Evolutionary conservation across 2,888 invertebrate genomes (phyloP), one percentile per base, ranked within the genome.

Genomic region (Megalurothrips usitatus): DNA sequence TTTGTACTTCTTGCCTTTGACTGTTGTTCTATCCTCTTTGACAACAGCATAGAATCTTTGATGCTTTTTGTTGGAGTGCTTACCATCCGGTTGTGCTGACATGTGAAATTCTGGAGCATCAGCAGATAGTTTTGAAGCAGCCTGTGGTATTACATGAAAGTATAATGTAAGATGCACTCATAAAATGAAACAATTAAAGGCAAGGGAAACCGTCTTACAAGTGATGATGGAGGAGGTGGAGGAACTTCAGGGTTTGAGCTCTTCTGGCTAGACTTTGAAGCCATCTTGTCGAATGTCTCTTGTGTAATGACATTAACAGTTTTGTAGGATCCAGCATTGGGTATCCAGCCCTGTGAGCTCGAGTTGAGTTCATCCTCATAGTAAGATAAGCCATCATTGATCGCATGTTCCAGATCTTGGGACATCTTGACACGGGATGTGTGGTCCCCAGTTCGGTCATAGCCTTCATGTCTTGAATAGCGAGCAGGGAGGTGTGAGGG

Each of bases 381-480:
- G 85, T 96, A 95, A 86, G 92, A 93, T 28, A 99, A 90, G n/a
- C 99, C 99, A 87, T 99, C 97, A 84, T 98, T 97, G 84, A 99
- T 99, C 78, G 96, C 94, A 89, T 97, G 94, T 84, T 95, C 97
- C 84, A 98, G 89, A 86, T 98, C 97, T 88, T 97, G 96, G 12
- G 95, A 94, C 89, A 98, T 96, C 91, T 98, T 98, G 75, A 96
- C 95, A 83, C 98, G 90, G 0, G 96, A 94, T 82, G 92, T 93
- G 92, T 92, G 94, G 86, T 96, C 97, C 0, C 96, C 97, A 4
- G 96, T 96, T 79, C 96, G 91, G 89, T 98, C 98, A 84, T 95
- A 92, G 19, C 94, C 94, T 85, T 96, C 95, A 87, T 97, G 97
- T 84, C 95, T 95, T 12, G 92, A 93, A 58, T 89, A 89, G 82